phyloP scores from a whole-genome alignment of 2,888 invertebrate genomes.

The Drosophila gaucha region DNA sequence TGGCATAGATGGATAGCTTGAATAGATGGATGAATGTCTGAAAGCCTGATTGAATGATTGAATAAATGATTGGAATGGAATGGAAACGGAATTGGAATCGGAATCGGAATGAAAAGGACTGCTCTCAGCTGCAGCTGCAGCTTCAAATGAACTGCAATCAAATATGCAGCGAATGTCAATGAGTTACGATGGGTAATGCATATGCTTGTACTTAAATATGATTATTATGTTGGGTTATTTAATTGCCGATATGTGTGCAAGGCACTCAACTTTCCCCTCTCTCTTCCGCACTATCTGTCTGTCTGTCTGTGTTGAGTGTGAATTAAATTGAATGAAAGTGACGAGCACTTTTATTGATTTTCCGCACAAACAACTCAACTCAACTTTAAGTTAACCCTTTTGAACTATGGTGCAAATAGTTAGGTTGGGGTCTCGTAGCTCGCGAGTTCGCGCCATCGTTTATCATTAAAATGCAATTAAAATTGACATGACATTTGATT shows the following conservation, averaged over 20 bases:
- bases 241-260: slow-evolving; percentile 24
- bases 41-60: slow-evolving; percentile 12
- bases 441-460: slow-evolving; percentile 58
- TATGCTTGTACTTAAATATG: slow-evolving; percentile 9
- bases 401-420: slow-evolving; percentile 7
- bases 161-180: slow-evolving; percentile 38
- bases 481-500: slow-evolving; percentile 76
- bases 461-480: slow-evolving; percentile 76
- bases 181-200: slow-evolving; percentile 37
- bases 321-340: slow-evolving; percentile 61
- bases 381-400: slow-evolving; percentile 51
- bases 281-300: background rate
- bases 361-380: slow-evolving; percentile 1
- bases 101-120: too few species aligned
- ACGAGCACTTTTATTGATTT: slow-evolving; percentile 58
- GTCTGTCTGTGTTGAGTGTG: slow-evolving; percentile 4
- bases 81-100: background rate
- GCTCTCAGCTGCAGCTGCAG: background rate
- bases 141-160: slow-evolving; percentile 57
- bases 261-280: background rate
- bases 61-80: background rate
- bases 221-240: slow-evolving; percentile 45
- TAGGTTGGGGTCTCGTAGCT: slow-evolving; percentile 27
- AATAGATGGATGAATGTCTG: slow-evolving; percentile 13
- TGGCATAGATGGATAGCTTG: slow-evolving; percentile 35